phyloP scores from a whole-genome alignment of 2,797 vertebrate species.

The Ctenochaetus hawaiiensis region DNA sequence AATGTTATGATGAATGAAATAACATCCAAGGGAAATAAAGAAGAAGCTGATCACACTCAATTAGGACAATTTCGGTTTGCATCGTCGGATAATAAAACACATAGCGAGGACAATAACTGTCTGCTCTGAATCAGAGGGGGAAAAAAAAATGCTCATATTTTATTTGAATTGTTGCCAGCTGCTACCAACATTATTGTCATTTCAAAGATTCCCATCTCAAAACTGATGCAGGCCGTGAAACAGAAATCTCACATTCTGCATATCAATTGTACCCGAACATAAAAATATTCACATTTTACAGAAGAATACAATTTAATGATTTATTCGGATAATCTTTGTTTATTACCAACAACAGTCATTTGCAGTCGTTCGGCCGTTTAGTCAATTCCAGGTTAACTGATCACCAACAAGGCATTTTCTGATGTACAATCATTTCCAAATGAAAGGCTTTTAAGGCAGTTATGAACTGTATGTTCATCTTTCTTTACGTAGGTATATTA shows the following conservation, averaged over 20 bases:
- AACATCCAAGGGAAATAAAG: constrained; percentile 13
- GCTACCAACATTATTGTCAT: neutral
- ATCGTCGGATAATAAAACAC: constrained; percentile 7
- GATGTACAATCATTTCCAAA: neutral
- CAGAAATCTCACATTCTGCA: neutral
- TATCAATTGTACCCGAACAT: neutral
- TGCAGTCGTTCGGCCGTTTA: neutral
- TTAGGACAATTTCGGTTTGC: neutral
- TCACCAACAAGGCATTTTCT: neutral
- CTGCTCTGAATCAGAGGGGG: neutral
- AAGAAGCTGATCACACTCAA: constrained; percentile 9
- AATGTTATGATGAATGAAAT: constrained; percentile 4
- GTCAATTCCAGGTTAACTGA: neutral
- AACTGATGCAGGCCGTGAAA: constrained; percentile 2
- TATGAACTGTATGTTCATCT: neutral
- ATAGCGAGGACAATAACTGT: neutral
- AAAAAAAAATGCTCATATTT: neutral
- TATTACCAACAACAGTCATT: neutral
- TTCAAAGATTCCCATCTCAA: neutral
- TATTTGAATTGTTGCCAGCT: constrained; percentile 1
- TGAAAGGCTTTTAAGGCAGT: neutral
- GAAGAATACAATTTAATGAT: neutral
- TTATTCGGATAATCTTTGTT: neutral
- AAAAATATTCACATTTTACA: neutral
- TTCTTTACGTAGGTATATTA: neutral